Conservation (phyloP, 2,888 invertebrate species). For the Poecilobothrus nobilitatus region DNA sequence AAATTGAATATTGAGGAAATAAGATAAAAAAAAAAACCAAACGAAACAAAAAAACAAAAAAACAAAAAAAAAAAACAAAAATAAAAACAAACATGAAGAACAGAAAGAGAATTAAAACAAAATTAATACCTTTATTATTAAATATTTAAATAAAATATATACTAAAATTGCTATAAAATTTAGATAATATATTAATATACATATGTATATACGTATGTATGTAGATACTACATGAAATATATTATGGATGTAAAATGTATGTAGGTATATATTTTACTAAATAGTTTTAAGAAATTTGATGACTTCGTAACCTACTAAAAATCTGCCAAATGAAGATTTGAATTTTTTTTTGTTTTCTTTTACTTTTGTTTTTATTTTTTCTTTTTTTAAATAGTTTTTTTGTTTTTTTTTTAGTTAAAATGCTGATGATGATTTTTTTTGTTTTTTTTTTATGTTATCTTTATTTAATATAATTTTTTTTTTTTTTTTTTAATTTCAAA, state of each 20-base stretch:
- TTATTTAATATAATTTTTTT: too few relatives aligned
- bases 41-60: too few relatives aligned
- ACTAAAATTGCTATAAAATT: neutral
- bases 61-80: too few relatives aligned
- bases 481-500: too few relatives aligned
- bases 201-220: neutral
- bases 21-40: too few relatives aligned
- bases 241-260: neutral
- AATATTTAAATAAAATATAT: neutral
- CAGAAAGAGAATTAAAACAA: too few relatives aligned
- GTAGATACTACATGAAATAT: neutral
- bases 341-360: neutral
- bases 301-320: neutral
- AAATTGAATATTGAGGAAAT: neutral
- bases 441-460: neutral
- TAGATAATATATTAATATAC: neutral
- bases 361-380: neutral
- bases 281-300: neutral
- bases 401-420: neutral
- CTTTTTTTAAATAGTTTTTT: neutral
- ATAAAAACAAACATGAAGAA: too few relatives aligned
- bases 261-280: too few relatives aligned
- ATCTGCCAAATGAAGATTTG: neutral
- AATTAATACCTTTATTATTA: neutral
- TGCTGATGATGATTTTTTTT: neutral